A percentile compares a stretch with the other conserved stretches of the same genome.
These are phyloP conservation scores for Prunella himalayana DNA, from an alignment of 2,113 vertebrate genomes.

Conservation along the genomic window DNA sequence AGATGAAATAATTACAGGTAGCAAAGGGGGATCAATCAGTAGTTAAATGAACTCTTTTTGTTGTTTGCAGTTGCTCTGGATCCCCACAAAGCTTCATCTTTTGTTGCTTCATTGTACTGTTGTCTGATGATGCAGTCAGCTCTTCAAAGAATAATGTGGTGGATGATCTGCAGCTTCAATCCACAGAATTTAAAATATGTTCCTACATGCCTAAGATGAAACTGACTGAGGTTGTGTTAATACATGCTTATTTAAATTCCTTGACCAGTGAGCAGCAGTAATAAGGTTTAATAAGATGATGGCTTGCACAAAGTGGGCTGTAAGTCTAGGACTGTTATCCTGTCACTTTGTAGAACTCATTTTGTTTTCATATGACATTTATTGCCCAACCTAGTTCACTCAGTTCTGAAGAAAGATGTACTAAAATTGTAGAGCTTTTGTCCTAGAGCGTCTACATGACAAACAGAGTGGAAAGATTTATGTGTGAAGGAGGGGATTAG, in stretches of 20 bases:
- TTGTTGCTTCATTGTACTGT: not conserved
- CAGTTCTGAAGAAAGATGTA: conserved; percentile 13
- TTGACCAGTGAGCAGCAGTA: conserved; percentile 35
- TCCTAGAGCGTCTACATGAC: conserved; percentile 6
- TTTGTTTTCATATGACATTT: conserved; percentile 47
- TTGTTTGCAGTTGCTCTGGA: not conserved
- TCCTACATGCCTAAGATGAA: not conserved
- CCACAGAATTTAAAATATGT: not conserved
- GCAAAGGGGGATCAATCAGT: not conserved
- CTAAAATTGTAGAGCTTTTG: conserved; percentile 30
- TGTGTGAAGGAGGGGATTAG: not conserved
- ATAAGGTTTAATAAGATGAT: conserved; percentile 37
- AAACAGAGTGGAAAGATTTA: conserved; percentile 29
- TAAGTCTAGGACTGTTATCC: conserved; percentile 27
- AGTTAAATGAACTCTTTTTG: conserved; percentile 19
- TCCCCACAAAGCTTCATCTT: not conserved
- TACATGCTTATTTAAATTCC: conserved; percentile 20
- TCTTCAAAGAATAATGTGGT: not conserved
- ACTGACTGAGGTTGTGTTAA: conserved; percentile 16
- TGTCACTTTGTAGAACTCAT: conserved; percentile 23
- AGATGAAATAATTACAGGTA: not conserved
- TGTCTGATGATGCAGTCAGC: not conserved
- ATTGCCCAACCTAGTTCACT: not conserved
- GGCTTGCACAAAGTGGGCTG: not conserved
- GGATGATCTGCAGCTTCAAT: not conserved